Evolutionary conservation across 2,113 vertebrate genomes (phyloP).

Genomic region (Ciconia maguari): DNA sequence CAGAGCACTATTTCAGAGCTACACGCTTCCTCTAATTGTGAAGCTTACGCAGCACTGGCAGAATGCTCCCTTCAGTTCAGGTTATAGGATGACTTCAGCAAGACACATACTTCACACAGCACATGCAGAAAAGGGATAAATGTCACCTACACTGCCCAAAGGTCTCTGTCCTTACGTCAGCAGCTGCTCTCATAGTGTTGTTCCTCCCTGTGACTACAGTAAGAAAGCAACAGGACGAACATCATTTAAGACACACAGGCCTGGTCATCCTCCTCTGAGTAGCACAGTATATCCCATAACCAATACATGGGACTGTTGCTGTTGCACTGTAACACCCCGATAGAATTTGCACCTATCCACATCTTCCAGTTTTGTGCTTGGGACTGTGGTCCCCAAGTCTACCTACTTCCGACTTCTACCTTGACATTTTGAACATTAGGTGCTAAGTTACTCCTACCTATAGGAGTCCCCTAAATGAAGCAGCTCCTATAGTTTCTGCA

Average conservation of each 20-base stretch:
- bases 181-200: not conserved
- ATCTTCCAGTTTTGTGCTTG: not conserved
- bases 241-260: not conserved
- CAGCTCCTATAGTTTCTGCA: not conserved
- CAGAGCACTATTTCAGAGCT: not conserved
- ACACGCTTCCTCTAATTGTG: rapidly evolving
- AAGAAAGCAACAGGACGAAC: not conserved
- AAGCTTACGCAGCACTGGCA: not conserved
- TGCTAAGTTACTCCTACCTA: not conserved
- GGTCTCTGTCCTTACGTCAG: not conserved
- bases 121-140: not conserved
- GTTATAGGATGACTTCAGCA: not conserved
- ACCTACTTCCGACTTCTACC: not conserved
- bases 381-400: not conserved
- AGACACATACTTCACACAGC: not conserved
- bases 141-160: not conserved
- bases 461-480: not conserved
- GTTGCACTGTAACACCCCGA: not conserved
- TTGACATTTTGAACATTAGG: not conserved
- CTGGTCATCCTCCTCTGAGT: not conserved
- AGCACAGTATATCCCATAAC: not conserved
- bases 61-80: not conserved
- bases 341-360: not conserved
- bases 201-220: not conserved
- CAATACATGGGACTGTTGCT: not conserved